Evolutionary conservation across 1,140 invertebrate genomes (phyloP), one percentile per base, ranked within the genome.

Genomic region (Ceratina japonica): DNA sequence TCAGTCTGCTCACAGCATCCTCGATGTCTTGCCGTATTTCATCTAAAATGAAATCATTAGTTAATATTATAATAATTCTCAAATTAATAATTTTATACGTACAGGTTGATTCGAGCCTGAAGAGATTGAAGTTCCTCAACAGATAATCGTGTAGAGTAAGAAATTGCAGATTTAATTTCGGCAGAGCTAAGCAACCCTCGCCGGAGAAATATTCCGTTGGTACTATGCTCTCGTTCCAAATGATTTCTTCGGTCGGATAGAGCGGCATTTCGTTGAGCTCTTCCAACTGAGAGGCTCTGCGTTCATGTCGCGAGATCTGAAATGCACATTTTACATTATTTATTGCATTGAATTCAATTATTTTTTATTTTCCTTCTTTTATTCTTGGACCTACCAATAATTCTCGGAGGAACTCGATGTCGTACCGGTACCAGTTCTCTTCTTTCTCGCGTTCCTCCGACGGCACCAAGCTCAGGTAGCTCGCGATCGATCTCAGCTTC

Each of bases 181-280:
- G 98, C 77, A 99, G 92, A 0, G 99, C 98, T 12, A 99, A 93
- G 88, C 97, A 98, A 44, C 96, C 97, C 91, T 99, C 98, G 1
- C 98, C 98, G 69, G 97, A 98, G 92, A 97, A 99, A 91, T 98
- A 99, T 87, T 99, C 98, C 0, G 97, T 97, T 0, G 99, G 99
- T 0, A 99, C 98, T 51, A 99, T 95, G 89, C 99, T 99, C 91
- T 99, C 98, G 93, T 99, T 98, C 99, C 99, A 99, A 84, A 99
- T 99, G 13, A 99, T 96, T 66, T 98, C 95, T 90, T 99, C 99
- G 0, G 98, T 99, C 1, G 99, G 99, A 92, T 99, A 99, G 0
- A 99, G 93, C 0, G 99, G 98, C 97, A 99, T 99, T 85, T 98
- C 96, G 90, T 99, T 99, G 2, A 99, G 92, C 64, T 97, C 96